Evolutionary conservation across 2,888 invertebrate genomes (phyloP).

Genomic region (Drosophila heteroneura): DNA sequence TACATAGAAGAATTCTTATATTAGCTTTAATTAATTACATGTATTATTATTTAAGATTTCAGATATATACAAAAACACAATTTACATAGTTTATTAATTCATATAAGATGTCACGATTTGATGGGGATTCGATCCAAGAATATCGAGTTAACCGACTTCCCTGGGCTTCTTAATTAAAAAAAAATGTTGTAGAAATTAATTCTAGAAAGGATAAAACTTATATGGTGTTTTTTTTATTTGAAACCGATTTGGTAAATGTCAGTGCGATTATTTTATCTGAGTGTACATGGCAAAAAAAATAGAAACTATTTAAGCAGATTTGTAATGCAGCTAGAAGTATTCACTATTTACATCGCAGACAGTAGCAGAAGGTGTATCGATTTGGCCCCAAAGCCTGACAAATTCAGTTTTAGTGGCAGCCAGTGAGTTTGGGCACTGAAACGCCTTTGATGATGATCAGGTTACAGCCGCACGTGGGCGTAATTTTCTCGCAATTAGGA

Average conservation of each 20-base stretch:
- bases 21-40: not conserved
- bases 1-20: not conserved
- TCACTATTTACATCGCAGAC: not conserved
- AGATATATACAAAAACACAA: not conserved
- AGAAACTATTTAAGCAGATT: not conserved
- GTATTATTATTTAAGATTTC: not conserved
- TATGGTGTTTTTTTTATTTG: too few relatives aligned
- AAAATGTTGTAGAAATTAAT: not conserved
- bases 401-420: constrained; percentile 1
- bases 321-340: not conserved
- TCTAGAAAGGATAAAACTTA: not conserved
- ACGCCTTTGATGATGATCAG: constrained; percentile 82
- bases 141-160: not conserved
- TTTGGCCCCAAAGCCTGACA: constrained; percentile 3
- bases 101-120: not conserved
- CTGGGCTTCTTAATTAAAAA: not conserved
- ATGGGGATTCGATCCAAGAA: not conserved
- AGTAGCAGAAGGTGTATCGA: constrained; percentile 14
- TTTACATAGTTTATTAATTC: not conserved
- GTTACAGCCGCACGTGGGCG: constrained; percentile 85
- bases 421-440: constrained; percentile 11
- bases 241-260: not conserved
- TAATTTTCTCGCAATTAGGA: constrained; percentile 86
- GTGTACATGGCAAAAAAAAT: not conserved
- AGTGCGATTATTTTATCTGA: not conserved